Conservation (phyloP, 1,140 invertebrate genomes). For the Zaprionus gabonicus region DNA sequence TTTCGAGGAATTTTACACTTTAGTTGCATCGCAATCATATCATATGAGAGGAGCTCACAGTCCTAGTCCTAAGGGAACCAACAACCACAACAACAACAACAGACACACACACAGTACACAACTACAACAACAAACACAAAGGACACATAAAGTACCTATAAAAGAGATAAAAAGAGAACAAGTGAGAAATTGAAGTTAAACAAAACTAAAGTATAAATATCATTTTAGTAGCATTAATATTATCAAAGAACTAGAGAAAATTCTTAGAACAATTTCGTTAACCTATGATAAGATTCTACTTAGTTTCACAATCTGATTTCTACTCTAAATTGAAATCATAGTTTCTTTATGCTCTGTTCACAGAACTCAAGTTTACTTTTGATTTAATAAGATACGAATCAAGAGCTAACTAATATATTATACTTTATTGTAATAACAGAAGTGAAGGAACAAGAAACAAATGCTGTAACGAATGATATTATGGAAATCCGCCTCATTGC, state of each 20-base stretch:
- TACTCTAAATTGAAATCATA: not conserved
- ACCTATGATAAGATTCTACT: not conserved
- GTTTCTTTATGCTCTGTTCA: not conserved
- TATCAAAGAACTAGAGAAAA: not conserved
- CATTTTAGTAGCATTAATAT: conserved; percentile 15
- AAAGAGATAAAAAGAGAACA: conserved; percentile 9
- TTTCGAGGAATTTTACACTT: conserved; percentile 58
- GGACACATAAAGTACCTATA: conserved; percentile 71
- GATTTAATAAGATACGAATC: conserved; percentile 1
- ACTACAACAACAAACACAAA: conserved; percentile 12
- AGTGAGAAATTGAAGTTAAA: conserved; percentile 5
- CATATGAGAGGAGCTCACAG: conserved; percentile 32
- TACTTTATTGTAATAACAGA: conserved; percentile 17
- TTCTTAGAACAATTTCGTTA: not conserved
- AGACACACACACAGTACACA: conserved; percentile 35
- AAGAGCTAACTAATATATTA: conserved; percentile 15
- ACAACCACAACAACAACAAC: conserved; percentile 20
- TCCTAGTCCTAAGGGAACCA: conserved; percentile 49
- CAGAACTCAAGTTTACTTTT: too few species aligned
- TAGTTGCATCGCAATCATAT: conserved; percentile 68
- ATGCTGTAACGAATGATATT: conserved; percentile 81
- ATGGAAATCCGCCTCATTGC: conserved; percentile 80
- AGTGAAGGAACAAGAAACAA: conserved; percentile 46
- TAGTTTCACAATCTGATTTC: not conserved
- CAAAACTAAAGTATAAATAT: conserved; percentile 12